Evolutionary conservation across 2,113 vertebrate genomes (phyloP).

Genomic region (Laticauda laticaudata): DNA sequence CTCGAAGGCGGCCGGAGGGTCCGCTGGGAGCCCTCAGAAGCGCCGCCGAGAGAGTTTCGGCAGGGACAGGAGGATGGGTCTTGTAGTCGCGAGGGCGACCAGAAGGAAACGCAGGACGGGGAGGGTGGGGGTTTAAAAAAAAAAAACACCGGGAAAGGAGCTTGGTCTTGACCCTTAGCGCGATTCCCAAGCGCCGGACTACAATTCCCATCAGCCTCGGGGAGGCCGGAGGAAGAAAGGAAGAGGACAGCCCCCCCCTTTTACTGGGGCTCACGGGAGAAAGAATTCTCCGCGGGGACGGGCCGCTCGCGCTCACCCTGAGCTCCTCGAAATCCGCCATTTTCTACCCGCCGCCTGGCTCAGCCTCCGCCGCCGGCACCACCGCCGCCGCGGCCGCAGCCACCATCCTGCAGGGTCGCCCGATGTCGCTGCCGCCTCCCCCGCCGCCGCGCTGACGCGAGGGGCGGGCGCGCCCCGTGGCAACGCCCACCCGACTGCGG

Average conservation of each 20-base stretch:
- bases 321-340: constrained; percentile 39
- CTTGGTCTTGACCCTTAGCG: background rate
- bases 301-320: background rate
- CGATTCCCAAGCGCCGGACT: background rate
- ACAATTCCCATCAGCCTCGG: background rate
- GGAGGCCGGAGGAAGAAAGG: background rate
- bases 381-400: background rate
- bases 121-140: background rate
- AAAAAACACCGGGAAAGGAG: background rate
- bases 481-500: background rate
- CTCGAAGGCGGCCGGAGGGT: background rate
- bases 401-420: constrained; percentile 26
- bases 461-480: background rate
- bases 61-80: background rate
- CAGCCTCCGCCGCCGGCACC: constrained; percentile 3
- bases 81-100: too few relatives aligned
- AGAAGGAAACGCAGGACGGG: background rate
- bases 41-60: background rate
- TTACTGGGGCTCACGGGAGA: too few relatives aligned
- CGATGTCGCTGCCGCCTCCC: background rate
- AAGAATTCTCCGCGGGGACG: background rate
- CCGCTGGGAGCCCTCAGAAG: background rate
- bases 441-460: background rate
- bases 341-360: constrained; percentile 17
- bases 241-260: background rate